Evolutionary conservation across 2,797 vertebrate genomes (phyloP), one percentile per base, ranked within the genome.

Genomic region (Pelochelys cantorii): DNA sequence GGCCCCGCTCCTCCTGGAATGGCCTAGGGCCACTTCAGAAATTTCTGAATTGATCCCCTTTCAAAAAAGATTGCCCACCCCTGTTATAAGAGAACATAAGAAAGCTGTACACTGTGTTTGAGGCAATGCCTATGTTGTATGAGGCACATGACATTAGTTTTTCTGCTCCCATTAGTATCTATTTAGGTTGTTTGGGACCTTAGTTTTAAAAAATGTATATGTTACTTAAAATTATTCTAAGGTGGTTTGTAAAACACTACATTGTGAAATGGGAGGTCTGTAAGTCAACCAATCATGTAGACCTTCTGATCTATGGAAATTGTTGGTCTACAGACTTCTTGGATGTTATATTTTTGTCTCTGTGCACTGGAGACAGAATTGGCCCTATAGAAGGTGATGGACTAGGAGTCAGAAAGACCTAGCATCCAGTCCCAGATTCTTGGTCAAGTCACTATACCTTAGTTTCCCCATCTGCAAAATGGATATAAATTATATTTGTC

Each of bases 231-330:
- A 22, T 27, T 88, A 25, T 37, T 6, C 13, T 42, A 85, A 90
- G 84, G 13, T 5, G 62, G 6, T 10, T 77, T 10, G 2, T 84
- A 55, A 65, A 87, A 37, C 27, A 82, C 77, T 11, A 23, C 42
- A 3, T 52, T 42, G 37, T 65, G 77, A 92, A 86, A 81, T 78
- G 23, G 2, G 31, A 56, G 0, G 3, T 83, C 48, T 80, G 78
- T 18, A 34, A 79, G n/a, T 87, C 27, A 27, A 57, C 4, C 48
- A 29, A 12, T n/a, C 0, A 0, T 52, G 31, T 14, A 29, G 6
- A 4, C 18, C 86, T 84, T 25, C 7, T 42, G n/a, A 17, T 79
- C 78, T 85, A 57, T 88, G 56, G 13, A 84, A 57, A 2, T 60
- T 5, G 2, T n/a, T n/a, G 7, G 14, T 87, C 86, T 53, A 31